Base-by-base conservation (phyloP, 2,797 vertebrate genomes). In the Oryzias sinensis region DNA sequence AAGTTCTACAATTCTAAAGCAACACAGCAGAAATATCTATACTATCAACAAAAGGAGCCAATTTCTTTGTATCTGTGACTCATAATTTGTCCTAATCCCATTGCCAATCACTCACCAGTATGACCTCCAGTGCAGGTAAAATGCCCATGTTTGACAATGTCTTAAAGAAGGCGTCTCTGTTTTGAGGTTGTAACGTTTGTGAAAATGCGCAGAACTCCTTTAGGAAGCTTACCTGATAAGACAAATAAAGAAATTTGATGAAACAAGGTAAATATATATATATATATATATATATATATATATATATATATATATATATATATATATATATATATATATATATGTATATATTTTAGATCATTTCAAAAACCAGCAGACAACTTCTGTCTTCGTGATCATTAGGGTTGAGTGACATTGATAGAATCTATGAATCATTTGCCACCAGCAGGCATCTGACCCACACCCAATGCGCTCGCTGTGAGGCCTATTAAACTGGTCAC, bases 141-240 rank as follows among this genome's bases (percentile, higher is more conserved):
- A 99, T 97, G 81, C 97, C 97, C 96, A 99, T 98, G 79, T 97
- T 99, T 82, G 97, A 98, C 78, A 99, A 93, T n/a, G 97, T 99
- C 92, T 99, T 99, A 91, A 99, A 99, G 90, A 99, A 99, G 25
- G 97, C 94, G 82, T 99, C 97, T 93, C 97, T 94, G 84, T 99
- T 99, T 91, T 99, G 97, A 91, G 97, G 97, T 90, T 99, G 97
- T 89, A 99, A 91, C 53, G 97, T 99, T 94, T 99, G 97, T 65
- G 97, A 99, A 87, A 99, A 99, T 14, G 97, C 97, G 87, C 97
- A 99, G 84, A 99, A 99, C 84, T 99, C 97, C 91, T 99, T 99
- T 68, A 99, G 90, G 88, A 99, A 99, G 85, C 98, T 98, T 66
- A 99, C 97, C 97, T 99, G 72, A 0, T 37, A 49, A 53, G 14